A percentile compares a stretch with the other conserved stretches of the same genome.
phyloP scores from a whole-genome alignment of 37 sponge, comb jelly and placozoan species.

The Spongilla lacustris region DNA sequence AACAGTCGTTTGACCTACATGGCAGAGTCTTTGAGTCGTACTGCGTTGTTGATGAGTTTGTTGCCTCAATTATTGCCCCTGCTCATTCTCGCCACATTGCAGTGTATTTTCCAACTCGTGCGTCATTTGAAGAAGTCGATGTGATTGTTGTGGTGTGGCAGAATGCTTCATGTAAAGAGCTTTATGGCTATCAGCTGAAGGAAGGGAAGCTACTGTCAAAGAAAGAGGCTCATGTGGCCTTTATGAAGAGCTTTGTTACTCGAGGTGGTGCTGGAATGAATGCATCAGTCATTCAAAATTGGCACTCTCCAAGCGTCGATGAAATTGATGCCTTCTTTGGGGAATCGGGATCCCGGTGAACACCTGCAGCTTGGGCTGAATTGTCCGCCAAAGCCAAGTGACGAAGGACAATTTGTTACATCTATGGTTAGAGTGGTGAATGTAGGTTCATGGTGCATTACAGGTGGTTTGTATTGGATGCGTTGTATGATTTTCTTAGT shows the following conservation, averaged over 20 bases:
- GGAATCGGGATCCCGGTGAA: not conserved
- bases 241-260: not conserved
- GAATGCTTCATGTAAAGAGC: not conserved
- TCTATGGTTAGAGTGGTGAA: no score
- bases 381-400: not conserved
- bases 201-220: not conserved
- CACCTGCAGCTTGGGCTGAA: not conserved
- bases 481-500: no score
- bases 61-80: conserved; percentile 1
- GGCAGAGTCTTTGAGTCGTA: not conserved
- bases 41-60: not conserved
- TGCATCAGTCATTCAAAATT: not conserved
- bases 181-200: conserved; percentile 1
- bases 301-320: not conserved
- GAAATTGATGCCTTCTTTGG: conserved; percentile 1
- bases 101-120: not conserved
- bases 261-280: not conserved
- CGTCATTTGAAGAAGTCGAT: not conserved
- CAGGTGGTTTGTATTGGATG: no score
- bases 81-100: not conserved
- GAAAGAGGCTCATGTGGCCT: not conserved
- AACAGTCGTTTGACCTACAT: not conserved
- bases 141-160: not conserved
- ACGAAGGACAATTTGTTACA: not conserved
- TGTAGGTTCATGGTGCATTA: no score